These are phyloP conservation scores for Furnarius figulus DNA, from an alignment of 2,113 vertebrate species.

Conservation along the genomic window DNA sequence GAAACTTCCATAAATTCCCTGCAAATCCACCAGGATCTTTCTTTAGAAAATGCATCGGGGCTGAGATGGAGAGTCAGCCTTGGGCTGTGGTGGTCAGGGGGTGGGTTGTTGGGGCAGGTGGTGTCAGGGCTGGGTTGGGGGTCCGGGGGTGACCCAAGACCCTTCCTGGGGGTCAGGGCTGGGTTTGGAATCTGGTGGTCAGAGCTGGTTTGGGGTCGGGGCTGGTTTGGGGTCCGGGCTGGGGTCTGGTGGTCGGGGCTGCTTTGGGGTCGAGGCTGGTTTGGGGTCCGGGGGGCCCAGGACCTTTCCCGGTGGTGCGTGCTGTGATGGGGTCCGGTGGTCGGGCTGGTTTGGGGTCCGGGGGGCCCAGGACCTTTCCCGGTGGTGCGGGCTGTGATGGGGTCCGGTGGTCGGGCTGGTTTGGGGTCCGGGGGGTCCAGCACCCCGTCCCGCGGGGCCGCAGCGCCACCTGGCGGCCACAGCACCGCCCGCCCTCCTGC, in stretches of 20 bases:
- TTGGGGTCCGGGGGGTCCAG: background rate
- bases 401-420: background rate
- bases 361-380: too few relatives aligned
- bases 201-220: background rate
- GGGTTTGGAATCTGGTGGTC: background rate
- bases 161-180: background rate
- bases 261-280: background rate
- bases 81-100: background rate
- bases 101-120: background rate
- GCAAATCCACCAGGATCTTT: background rate
- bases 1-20: background rate
- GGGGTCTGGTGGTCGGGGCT: background rate
- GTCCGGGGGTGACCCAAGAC: too few relatives aligned
- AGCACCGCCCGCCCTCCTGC: rapidly evolving
- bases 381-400: too few relatives aligned
- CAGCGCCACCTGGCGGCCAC: background rate
- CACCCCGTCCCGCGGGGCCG: background rate
- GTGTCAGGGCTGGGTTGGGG: background rate
- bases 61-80: background rate
- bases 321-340: too few relatives aligned
- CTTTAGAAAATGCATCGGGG: background rate
- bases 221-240: background rate
- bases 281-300: too few relatives aligned
- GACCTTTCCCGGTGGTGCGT: too few relatives aligned
- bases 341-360: background rate